phyloP scores from a whole-genome alignment of 2,113 vertebrate genomes.

The Nothocercus julius region DNA sequence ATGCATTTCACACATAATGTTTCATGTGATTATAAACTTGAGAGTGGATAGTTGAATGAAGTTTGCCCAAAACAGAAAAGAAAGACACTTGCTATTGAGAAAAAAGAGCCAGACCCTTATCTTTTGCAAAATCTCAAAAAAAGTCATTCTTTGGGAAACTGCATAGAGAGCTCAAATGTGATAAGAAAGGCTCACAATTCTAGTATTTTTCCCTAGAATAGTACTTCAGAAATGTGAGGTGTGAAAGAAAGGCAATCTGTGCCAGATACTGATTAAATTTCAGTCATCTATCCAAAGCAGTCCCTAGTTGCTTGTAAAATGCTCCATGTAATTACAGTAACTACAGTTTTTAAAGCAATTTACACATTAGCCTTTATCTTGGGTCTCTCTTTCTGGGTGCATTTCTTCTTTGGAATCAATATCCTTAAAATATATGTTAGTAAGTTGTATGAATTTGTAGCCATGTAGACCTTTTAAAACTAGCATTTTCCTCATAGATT shows the following conservation, averaged over 20 bases:
- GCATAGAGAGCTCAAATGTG: slow-evolving; percentile 65
- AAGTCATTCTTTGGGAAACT: slow-evolving; percentile 46
- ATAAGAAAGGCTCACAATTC: slow-evolving; percentile 64
- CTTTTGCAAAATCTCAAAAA: slow-evolving; percentile 40
- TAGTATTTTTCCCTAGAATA: slow-evolving; percentile 70
- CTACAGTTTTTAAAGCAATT: slow-evolving; percentile 80
- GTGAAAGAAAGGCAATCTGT: slow-evolving; percentile 70
- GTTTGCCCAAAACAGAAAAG: slow-evolving; percentile 32
- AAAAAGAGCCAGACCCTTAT: background rate
- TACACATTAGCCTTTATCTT: slow-evolving; percentile 79
- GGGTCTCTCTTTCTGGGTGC: slow-evolving; percentile 72
- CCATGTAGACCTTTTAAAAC: slow-evolving; percentile 73
- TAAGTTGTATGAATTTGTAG: slow-evolving; percentile 75
- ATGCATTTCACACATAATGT: slow-evolving; percentile 52
- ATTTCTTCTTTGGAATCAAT: slow-evolving; percentile 79
- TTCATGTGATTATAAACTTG: slow-evolving; percentile 39
- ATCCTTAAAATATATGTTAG: slow-evolving; percentile 76
- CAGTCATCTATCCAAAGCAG: slow-evolving; percentile 80
- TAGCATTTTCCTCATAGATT: slow-evolving; percentile 65
- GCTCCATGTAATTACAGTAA: slow-evolving; percentile 82
- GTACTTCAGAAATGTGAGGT: slow-evolving; percentile 72
- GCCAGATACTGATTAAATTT: slow-evolving; percentile 82
- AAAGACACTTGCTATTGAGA: background rate
- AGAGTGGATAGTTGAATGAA: slow-evolving; percentile 13
- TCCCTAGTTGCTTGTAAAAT: slow-evolving; percentile 82